These are phyloP conservation scores for Takifugu flavidus DNA, from an alignment of 2,113 vertebrate species.

Conservation along the genomic window DNA sequence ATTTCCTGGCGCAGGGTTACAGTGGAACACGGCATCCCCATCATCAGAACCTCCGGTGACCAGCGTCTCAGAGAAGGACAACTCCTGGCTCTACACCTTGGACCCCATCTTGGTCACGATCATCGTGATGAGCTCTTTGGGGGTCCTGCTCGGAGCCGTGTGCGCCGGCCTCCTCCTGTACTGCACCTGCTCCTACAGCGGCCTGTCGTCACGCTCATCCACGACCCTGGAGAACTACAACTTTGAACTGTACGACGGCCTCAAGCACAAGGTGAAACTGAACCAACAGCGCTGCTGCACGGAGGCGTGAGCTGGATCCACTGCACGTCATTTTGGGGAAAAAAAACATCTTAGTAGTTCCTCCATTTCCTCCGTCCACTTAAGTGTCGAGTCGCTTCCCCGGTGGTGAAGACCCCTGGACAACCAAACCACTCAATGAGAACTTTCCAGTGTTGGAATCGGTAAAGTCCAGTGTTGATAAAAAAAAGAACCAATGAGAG, in stretches of 20 bases:
- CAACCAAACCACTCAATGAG: conserved; percentile 13
- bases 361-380: conserved; percentile 52
- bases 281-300: conserved; percentile 98
- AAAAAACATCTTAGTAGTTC: conserved; percentile 39
- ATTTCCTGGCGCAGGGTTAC: conserved; percentile 37
- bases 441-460: conserved; percentile 23
- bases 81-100: conserved; percentile 91
- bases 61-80: conserved; percentile 83
- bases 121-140: conserved; percentile 97
- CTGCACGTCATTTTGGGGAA: neutral
- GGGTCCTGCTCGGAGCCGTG: conserved; percentile 90
- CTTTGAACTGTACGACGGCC: conserved; percentile 96
- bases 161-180: conserved; percentile 94
- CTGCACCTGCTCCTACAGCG: conserved; percentile 93
- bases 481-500: conserved; percentile 25
- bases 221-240: conserved; percentile 99
- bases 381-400: conserved; percentile 42
- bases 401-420: conserved; percentile 21
- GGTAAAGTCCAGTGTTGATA: conserved; percentile 23
- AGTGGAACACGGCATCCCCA: conserved; percentile 57
- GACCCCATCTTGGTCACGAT: conserved; percentile 98
- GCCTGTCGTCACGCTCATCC: conserved; percentile 91
- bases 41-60: conserved; percentile 69
- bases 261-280: conserved; percentile 99
- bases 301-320: conserved; percentile 80